These are phyloP conservation scores for Malacoraja senta DNA, from an alignment of 2,797 vertebrate species.

Conservation along the genomic window DNA sequence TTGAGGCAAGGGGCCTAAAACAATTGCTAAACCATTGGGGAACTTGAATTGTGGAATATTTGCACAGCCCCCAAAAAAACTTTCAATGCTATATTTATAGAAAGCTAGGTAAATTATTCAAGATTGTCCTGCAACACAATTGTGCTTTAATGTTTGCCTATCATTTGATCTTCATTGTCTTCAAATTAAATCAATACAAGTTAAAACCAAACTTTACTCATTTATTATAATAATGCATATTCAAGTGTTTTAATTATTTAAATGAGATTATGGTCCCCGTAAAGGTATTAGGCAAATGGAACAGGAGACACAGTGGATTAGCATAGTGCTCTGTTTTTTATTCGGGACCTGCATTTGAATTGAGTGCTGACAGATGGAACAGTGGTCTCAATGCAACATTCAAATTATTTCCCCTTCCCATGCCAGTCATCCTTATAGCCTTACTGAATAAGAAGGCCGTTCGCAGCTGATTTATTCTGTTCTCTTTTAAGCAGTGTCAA, in stretches of 20 bases:
- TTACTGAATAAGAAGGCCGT: background rate
- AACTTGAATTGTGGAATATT: background rate
- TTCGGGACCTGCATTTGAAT: background rate
- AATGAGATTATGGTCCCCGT: slow-evolving; percentile 6
- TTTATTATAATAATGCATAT: background rate
- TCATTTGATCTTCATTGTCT: background rate
- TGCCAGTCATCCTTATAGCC: background rate
- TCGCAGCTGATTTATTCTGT: background rate
- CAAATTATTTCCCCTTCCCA: background rate
- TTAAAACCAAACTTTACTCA: background rate
- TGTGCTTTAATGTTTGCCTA: background rate
- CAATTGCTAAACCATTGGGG: background rate
- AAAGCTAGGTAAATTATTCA: background rate
- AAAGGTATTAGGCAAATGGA: background rate
- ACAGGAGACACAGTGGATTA: background rate
- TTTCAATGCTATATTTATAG: background rate
- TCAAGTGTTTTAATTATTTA: slow-evolving; percentile 12
- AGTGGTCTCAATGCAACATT: background rate
- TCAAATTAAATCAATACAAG: background rate
- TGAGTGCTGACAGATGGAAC: slow-evolving; percentile 8
- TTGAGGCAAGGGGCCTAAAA: background rate
- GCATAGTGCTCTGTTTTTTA: background rate
- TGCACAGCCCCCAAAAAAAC: background rate
- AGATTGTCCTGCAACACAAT: background rate
- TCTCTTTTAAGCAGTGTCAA: background rate